phyloP scores from a whole-genome alignment of 2,113 vertebrate species.

The Myrmophylax atrothorax region DNA sequence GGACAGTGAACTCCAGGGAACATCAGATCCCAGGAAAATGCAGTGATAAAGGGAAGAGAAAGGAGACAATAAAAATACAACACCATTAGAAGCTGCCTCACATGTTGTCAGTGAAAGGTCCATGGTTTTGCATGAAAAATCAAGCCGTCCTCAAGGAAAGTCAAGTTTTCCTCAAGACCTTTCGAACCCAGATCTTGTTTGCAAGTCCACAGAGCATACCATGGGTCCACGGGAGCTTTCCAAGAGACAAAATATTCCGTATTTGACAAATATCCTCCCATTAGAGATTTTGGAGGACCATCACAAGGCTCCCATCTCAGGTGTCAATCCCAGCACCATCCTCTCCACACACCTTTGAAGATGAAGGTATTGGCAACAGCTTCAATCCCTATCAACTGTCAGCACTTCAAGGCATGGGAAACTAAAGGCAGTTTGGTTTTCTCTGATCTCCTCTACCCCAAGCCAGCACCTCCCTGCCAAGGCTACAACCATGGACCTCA shows the following conservation, averaged over 20 bases:
- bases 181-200: too few relatives aligned
- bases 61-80: not conserved
- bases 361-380: not conserved
- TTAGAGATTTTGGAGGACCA: not conserved
- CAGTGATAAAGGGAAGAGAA: not conserved
- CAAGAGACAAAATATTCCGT: fast-evolving
- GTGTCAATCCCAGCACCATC: not conserved
- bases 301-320: fast-evolving
- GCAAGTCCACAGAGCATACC: fast-evolving
- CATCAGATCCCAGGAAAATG: not conserved
- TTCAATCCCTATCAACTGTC: not conserved
- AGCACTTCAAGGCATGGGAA: too few relatives aligned
- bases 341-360: not conserved
- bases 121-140: not conserved
- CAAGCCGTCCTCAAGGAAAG: not conserved
- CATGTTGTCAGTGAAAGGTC: fast-evolving
- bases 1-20: not conserved
- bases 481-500: not conserved
- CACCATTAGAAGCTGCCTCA: not conserved
- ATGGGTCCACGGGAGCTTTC: fast-evolving
- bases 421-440: too few relatives aligned
- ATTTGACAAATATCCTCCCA: not conserved
- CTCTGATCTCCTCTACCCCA: not conserved
- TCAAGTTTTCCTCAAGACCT: not conserved
- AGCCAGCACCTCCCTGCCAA: not conserved